These are phyloP conservation scores for Mastomys natalensis DNA, from an alignment of 2,113 vertebrate genomes.

Conservation along the genomic window DNA sequence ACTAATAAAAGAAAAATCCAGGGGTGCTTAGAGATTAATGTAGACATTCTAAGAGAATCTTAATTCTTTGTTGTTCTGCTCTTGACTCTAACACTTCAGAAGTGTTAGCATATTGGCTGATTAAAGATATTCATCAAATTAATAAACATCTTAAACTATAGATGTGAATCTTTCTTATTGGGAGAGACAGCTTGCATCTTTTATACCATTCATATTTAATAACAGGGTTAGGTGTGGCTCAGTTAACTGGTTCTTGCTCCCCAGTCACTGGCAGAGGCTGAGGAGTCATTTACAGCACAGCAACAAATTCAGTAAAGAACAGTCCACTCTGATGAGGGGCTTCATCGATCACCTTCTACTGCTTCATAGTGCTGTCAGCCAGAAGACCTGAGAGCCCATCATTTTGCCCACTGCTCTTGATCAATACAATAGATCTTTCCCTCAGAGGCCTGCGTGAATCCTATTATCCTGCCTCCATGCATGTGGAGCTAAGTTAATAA, in stretches of 20 bases:
- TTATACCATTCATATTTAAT: background rate
- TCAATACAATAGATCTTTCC: constrained; percentile 78
- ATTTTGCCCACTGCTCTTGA: constrained; percentile 60
- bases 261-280: background rate
- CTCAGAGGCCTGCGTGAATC: constrained; percentile 68
- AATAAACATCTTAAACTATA: background rate
- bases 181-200: background rate
- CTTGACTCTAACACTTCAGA: background rate
- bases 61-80: background rate
- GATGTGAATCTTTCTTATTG: constrained; percentile 10
- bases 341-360: background rate
- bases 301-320: background rate
- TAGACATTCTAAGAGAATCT: background rate
- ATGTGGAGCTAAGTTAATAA: constrained; percentile 75
- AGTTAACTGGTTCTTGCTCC: background rate
- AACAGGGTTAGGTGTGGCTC: background rate
- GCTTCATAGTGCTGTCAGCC: constrained; percentile 51
- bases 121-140: background rate
- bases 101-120: background rate
- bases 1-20: background rate
- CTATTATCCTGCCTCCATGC: constrained; percentile 69
- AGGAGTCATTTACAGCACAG: background rate
- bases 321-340: background rate
- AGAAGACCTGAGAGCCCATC: constrained; percentile 36
- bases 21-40: background rate